A percentile compares a stretch with the other conserved stretches of the same genome.
Conservation (phyloP, 2,888 invertebrate species). For the Pristionchus exspectatus region DNA sequence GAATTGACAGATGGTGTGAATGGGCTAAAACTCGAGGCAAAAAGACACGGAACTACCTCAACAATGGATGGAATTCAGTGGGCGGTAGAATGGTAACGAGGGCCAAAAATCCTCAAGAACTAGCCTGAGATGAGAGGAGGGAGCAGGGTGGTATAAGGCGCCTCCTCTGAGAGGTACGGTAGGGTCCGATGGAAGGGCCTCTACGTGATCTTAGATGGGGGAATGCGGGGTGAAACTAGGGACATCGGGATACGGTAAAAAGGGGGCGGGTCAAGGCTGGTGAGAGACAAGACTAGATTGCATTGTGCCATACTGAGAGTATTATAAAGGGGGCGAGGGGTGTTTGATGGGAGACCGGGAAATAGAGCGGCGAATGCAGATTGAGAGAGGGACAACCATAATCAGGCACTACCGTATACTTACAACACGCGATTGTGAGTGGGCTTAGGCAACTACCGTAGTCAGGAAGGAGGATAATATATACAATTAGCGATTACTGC, state of each 20-base stretch:
- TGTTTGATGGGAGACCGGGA: conserved; percentile 24
- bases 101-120: conserved; percentile 54
- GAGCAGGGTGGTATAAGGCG: not conserved
- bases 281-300: conserved; percentile 32
- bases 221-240: not conserved
- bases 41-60: conserved; percentile 50
- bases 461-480: not conserved
- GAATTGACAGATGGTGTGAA: not conserved
- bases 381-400: not conserved
- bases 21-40: conserved; percentile 54
- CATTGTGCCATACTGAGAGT: conserved; percentile 3
- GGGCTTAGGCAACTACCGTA: conserved; percentile 33
- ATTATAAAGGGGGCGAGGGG: not conserved
- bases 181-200: not conserved
- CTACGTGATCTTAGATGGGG: conserved; percentile 27
- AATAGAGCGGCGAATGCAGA: not conserved
- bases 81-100: conserved; percentile 50
- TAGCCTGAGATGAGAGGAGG: conserved; percentile 46
- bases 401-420: conserved; percentile 13
- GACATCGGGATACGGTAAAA: conserved; percentile 8
- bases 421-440: conserved; percentile 10
- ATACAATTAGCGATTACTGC: conserved; percentile 47
- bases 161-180: not conserved
- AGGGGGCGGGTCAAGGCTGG: not conserved
- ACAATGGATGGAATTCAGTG: conserved; percentile 29